These are phyloP conservation scores for Machaerirhynchus nigripectus DNA, from an alignment of 2,113 vertebrate species.

Conservation along the genomic window DNA sequence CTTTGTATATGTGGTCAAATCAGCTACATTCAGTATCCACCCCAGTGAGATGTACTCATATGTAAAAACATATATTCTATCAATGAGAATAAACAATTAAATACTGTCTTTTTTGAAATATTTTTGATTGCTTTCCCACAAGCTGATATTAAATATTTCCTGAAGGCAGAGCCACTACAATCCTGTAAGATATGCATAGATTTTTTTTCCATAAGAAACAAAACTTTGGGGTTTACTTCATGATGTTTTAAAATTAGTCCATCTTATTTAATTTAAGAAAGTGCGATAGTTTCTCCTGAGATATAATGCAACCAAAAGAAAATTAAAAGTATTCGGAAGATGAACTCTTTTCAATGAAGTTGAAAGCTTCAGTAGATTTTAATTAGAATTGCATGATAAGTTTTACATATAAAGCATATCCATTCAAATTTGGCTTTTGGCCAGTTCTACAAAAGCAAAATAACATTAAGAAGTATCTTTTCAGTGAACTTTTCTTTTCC, in stretches of 20 bases:
- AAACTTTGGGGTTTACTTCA: neutral
- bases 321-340: neutral
- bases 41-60: neutral
- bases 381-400: slow-evolving; percentile 58
- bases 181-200: neutral
- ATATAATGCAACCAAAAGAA: neutral
- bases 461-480: neutral
- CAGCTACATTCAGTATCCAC: neutral
- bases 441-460: neutral
- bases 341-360: slow-evolving; percentile 35
- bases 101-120: neutral
- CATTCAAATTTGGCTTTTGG: slow-evolving; percentile 35
- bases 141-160: neutral
- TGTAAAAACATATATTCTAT: neutral
- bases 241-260: neutral
- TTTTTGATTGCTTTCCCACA: neutral
- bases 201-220: neutral
- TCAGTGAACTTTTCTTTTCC: neutral
- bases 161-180: neutral
- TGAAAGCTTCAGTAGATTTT: slow-evolving; percentile 62
- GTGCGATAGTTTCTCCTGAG: neutral
- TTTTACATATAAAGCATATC: slow-evolving; percentile 9
- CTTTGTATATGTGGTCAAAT: neutral
- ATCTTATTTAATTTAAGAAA: neutral
- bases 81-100: neutral